phyloP scores from a whole-genome alignment of 2,113 vertebrate genomes.

The Rhynchopsitta pachyrhyncha region DNA sequence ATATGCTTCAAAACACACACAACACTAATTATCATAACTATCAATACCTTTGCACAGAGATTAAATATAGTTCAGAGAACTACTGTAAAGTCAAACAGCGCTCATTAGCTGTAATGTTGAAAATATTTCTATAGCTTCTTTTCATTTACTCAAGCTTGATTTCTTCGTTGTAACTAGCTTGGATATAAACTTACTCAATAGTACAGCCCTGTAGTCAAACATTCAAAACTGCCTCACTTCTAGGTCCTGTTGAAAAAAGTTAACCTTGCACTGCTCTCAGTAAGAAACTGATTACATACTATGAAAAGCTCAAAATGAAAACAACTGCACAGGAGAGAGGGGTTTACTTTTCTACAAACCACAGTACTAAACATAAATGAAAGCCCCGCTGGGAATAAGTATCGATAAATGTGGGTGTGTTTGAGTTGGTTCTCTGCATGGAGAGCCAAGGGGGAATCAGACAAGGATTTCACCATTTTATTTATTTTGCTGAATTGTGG shows the following conservation, averaged over 20 bases:
- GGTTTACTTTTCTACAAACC: not conserved
- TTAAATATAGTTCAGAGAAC: not conserved
- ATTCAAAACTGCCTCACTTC: conserved; percentile 25
- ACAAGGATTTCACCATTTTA: conserved; percentile 57
- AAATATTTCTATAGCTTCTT: not conserved
- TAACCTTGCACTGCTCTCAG: not conserved
- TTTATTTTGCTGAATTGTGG: conserved; percentile 18
- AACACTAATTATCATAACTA: not conserved
- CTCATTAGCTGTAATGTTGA: not conserved
- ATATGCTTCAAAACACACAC: not conserved
- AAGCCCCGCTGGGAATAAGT: conserved; percentile 51
- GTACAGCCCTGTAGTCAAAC: not conserved
- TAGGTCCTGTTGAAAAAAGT: not conserved
- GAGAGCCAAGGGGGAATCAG: not conserved
- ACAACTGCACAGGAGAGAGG: conserved; percentile 36
- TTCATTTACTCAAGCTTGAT: not conserved
- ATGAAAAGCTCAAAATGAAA: conserved; percentile 65
- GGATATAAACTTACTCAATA: not conserved
- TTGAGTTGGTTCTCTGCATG: not conserved
- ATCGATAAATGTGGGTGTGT: conserved; percentile 41
- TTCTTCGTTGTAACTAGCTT: not conserved
- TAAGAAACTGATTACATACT: conserved; percentile 36
- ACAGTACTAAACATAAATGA: conserved; percentile 29
- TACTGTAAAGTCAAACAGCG: not conserved
- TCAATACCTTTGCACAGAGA: not conserved